A percentile compares a stretch with the other conserved stretches of the same genome.
These are phyloP conservation scores for Phenacoccus solenopsis DNA, from an alignment of 1,140 invertebrate species.

Conservation along the genomic window DNA sequence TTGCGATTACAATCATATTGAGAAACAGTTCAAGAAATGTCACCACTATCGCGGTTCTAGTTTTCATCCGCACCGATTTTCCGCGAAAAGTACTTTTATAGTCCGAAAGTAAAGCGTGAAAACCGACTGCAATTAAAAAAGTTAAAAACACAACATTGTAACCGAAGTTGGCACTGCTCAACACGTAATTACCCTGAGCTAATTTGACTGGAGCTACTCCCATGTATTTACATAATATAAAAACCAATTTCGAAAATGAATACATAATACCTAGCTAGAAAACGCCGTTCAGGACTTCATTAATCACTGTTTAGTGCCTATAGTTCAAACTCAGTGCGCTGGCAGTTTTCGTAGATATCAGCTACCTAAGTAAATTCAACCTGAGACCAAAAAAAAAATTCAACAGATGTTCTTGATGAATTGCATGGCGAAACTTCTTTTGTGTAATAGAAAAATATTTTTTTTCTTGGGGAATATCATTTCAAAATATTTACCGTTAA, in stretches of 20 bases:
- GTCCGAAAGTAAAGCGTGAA: slow-evolving; percentile 3
- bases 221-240: slow-evolving; percentile 7
- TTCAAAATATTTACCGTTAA: too few relatives aligned
- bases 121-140: neutral
- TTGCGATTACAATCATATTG: neutral
- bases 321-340: too few relatives aligned
- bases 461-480: too few relatives aligned
- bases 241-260: neutral
- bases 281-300: too few relatives aligned
- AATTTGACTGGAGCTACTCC: slow-evolving; percentile 13
- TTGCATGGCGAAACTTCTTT: too few relatives aligned
- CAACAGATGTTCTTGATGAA: too few relatives aligned
- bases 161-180: neutral
- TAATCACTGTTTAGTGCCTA: too few relatives aligned
- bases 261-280: slow-evolving; percentile 21
- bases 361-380: too few relatives aligned
- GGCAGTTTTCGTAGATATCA: too few relatives aligned
- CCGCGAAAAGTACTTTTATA: slow-evolving; percentile 15
- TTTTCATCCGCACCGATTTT: slow-evolving; percentile 20
- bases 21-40: slow-evolving; percentile 18
- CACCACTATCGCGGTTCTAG: slow-evolving; percentile 16
- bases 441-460: too few relatives aligned
- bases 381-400: too few relatives aligned
- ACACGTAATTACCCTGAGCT: neutral
- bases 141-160: slow-evolving; percentile 13